Conservation (phyloP, 2,797 vertebrate species). For the Avahi laniger region DNA sequence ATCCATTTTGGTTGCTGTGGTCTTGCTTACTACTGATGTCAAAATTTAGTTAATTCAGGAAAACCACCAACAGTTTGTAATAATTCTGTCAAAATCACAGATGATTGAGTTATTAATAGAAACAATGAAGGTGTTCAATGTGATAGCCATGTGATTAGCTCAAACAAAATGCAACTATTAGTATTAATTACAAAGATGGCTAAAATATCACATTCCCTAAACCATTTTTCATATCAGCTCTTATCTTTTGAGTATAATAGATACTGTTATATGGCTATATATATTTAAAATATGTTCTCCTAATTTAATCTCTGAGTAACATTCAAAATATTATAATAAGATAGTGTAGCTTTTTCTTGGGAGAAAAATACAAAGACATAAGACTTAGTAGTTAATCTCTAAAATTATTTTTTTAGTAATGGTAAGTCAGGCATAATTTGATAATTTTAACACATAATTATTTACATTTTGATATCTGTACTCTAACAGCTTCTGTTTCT, state of each 20-base stretch:
- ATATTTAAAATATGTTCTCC: not conserved
- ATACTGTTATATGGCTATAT: not conserved
- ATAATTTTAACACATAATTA: not conserved
- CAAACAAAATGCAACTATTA: not conserved
- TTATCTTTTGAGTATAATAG: not conserved
- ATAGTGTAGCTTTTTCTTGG: not conserved
- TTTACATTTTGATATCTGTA: not conserved
- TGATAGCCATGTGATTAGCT: not conserved
- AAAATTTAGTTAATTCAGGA: not conserved
- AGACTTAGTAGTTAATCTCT: not conserved
- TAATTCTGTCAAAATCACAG: not conserved
- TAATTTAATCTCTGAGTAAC: not conserved
- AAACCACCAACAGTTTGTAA: not conserved
- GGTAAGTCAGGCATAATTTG: not conserved
- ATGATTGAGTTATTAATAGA: not conserved
- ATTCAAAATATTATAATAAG: not conserved
- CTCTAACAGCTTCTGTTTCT: not conserved
- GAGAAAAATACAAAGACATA: not conserved
- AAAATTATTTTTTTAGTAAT: not conserved
- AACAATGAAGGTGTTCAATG: not conserved
- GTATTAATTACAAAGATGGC: not conserved
- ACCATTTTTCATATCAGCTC: not conserved
- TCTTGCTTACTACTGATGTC: not conserved
- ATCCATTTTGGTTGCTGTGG: not conserved
- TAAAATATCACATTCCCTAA: not conserved